These are phyloP conservation scores for Solen grandis DNA, from an alignment of 1,140 invertebrate genomes.

Conservation along the genomic window DNA sequence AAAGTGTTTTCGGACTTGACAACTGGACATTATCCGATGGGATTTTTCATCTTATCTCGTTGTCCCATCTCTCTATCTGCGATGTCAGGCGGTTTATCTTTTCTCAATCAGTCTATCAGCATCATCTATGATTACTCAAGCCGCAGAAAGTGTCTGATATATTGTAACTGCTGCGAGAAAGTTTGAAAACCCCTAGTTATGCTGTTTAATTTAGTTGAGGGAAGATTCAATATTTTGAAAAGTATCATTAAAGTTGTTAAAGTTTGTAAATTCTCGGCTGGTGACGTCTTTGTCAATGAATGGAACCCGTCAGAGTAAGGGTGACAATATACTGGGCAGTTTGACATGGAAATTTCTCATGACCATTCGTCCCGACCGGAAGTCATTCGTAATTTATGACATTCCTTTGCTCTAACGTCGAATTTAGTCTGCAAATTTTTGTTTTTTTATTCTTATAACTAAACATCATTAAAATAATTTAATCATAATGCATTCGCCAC, in stretches of 20 bases:
- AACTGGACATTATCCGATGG: constrained; percentile 7
- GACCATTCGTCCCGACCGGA: no score
- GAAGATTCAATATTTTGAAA: constrained; percentile 22
- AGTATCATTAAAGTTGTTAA: not conserved
- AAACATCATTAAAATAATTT: no score
- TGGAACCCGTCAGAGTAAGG: not conserved
- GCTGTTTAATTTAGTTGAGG: constrained; percentile 18
- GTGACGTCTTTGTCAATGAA: constrained; percentile 2
- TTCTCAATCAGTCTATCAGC: not conserved
- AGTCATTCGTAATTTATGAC: no score
- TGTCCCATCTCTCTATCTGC: not conserved
- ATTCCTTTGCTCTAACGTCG: no score
- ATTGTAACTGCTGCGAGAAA: not conserved
- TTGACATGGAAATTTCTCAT: no score
- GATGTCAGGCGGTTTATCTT: not conserved
- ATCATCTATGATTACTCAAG: constrained; percentile 3
- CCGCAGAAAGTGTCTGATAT: not conserved
- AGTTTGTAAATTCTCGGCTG: not conserved
- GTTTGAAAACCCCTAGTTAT: not conserved
- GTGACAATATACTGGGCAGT: not conserved
- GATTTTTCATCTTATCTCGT: not conserved
- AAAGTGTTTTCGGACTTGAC: not conserved
- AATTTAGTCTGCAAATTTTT: no score
- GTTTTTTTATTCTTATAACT: no score
- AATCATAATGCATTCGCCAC: no score